A percentile compares a stretch with the other conserved stretches of the same genome.
phyloP scores from a whole-genome alignment of 2,888 invertebrate genomes.

The Drosophila maculinotata region DNA sequence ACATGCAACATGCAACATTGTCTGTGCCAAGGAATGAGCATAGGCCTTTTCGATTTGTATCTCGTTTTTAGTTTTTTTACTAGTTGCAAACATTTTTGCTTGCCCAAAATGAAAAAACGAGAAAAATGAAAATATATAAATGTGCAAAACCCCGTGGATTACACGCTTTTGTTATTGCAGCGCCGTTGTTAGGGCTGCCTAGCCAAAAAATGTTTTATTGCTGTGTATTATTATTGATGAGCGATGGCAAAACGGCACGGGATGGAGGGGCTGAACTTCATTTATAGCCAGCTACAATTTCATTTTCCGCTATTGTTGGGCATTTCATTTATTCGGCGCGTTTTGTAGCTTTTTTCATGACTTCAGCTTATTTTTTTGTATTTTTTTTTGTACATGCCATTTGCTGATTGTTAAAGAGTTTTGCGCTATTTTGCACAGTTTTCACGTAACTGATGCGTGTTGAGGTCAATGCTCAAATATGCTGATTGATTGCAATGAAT shows the following conservation, averaged over 20 bases:
- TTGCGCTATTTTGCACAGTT: conserved; percentile 40
- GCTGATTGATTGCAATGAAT: conserved; percentile 30
- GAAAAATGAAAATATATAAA: conserved; percentile 18
- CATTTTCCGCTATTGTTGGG: conserved; percentile 27
- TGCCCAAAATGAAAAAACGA: conserved; percentile 45
- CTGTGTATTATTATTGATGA: conserved; percentile 70
- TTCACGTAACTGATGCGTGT: conserved; percentile 9
- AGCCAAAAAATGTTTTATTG: conserved; percentile 54
- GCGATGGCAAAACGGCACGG: conserved; percentile 20
- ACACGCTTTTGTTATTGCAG: conserved; percentile 42
- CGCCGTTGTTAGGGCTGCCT: conserved; percentile 50
- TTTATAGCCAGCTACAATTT: conserved; percentile 38
- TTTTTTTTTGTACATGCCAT: conserved; percentile 27
- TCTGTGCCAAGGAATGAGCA: conserved; percentile 23
- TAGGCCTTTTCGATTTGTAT: conserved; percentile 46
- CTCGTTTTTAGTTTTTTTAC: conserved; percentile 36
- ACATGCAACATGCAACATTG: conserved; percentile 4
- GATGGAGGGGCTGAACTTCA: conserved; percentile 17
- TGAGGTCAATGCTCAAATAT: conserved; percentile 50
- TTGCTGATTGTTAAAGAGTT: conserved; percentile 57
- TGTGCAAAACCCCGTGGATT: conserved; percentile 22
- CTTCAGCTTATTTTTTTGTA: background rate
- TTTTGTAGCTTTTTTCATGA: background rate
- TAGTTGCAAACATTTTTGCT: conserved; percentile 38
- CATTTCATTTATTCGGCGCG: conserved; percentile 29